Evolutionary conservation across 2,888 invertebrate genomes (phyloP).

Genomic region (Stenchaetothrips biformis): DNA sequence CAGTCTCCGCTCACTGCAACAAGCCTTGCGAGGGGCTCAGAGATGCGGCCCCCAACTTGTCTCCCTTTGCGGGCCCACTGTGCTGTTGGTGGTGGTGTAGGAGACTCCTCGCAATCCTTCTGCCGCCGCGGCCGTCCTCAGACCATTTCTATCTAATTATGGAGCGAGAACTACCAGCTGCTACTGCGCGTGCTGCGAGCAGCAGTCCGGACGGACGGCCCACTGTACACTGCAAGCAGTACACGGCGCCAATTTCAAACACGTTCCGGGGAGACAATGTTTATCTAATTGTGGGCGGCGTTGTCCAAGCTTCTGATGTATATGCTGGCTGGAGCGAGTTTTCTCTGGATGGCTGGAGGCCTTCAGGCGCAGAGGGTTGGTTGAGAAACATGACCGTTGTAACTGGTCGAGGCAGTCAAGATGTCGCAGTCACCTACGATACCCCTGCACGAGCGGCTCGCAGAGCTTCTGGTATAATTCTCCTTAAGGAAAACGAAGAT

Average conservation of each 20-base stretch:
- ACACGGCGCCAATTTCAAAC: too few species aligned
- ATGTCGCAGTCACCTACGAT: too few species aligned
- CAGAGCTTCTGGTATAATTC: too few species aligned
- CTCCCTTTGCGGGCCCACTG: background rate
- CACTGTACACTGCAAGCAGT: too few species aligned
- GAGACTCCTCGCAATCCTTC: background rate
- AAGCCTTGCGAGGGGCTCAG: too few species aligned
- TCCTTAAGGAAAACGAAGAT: too few species aligned
- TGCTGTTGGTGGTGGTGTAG: background rate
- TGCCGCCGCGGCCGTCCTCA: background rate
- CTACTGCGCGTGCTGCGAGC: background rate
- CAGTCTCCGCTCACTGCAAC: background rate
- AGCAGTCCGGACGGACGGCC: too few species aligned
- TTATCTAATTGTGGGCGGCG: constrained; percentile 17
- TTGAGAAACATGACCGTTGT: background rate
- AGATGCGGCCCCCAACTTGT: background rate
- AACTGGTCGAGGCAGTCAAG: too few species aligned
- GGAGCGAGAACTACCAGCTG: constrained; percentile 18
- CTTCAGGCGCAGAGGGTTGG: background rate
- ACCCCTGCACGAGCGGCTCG: too few species aligned
- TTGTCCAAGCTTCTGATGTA: background rate
- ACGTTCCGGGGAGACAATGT: background rate
- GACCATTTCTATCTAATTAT: constrained; percentile 22
- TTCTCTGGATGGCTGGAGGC: background rate
- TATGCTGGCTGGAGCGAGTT: background rate